These are phyloP conservation scores for Erpobdella octoculata DNA, from an alignment of 2,888 invertebrate genomes.

Conservation along the genomic window DNA sequence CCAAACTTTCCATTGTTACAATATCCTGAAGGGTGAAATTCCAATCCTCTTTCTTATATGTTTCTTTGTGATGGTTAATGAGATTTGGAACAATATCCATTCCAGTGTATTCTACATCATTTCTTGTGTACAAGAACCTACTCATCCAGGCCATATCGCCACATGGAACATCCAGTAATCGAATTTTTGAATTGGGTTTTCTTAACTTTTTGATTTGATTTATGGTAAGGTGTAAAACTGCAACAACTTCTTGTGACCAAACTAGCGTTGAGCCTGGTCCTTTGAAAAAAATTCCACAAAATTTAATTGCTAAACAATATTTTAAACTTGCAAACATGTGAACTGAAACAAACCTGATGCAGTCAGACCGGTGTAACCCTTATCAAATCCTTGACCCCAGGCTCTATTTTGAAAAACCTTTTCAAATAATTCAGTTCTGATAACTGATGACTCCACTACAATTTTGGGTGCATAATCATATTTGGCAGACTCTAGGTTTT, in stretches of 20 bases:
- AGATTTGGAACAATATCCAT: conserved; percentile 37
- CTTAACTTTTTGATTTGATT: conserved; percentile 31
- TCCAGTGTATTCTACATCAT: conserved; percentile 38
- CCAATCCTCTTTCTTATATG: conserved; percentile 28
- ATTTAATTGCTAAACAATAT: too few species aligned
- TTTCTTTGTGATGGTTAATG: conserved; percentile 34
- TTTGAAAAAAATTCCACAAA: too few species aligned
- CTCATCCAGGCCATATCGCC: conserved; percentile 40
- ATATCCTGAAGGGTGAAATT: conserved; percentile 34
- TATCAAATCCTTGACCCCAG: conserved; percentile 35
- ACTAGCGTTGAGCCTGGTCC: conserved; percentile 35
- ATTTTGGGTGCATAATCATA: not conserved
- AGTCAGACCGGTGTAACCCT: conserved; percentile 30
- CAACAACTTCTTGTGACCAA: conserved; percentile 36
- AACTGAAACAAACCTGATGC: conserved; percentile 29
- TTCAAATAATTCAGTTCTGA: conserved; percentile 28
- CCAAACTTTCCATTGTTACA: conserved; percentile 23
- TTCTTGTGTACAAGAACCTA: conserved; percentile 36
- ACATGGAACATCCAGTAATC: conserved; percentile 37
- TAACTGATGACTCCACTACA: conserved; percentile 8
- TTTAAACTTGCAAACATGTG: not conserved
- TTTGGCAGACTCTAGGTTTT: not conserved
- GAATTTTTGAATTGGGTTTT: conserved; percentile 8
- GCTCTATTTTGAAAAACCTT: conserved; percentile 33
- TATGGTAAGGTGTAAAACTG: conserved; percentile 33